These are phyloP conservation scores for Silurus asotus DNA, from an alignment of 2,113 vertebrate genomes.

Conservation along the genomic window DNA sequence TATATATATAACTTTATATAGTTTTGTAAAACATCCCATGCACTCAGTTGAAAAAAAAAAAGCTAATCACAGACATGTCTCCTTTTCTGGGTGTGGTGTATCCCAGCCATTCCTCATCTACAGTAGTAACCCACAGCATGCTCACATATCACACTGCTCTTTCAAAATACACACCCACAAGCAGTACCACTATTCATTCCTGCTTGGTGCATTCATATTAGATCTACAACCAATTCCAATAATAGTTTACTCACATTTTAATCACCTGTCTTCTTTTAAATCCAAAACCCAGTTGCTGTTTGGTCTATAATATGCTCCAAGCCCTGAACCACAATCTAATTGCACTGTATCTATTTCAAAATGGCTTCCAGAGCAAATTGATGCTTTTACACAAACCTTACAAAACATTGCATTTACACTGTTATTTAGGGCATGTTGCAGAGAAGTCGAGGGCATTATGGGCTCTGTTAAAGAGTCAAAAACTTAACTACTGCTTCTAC, in stretches of 20 bases:
- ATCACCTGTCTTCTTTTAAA: background rate
- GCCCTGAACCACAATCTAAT: background rate
- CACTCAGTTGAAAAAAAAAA: slow-evolving; percentile 61
- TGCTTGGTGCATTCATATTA: background rate
- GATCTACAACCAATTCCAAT: background rate
- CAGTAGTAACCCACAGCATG: slow-evolving; percentile 45
- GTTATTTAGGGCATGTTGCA: no score
- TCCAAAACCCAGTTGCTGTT: background rate
- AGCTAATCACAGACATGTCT: slow-evolving; percentile 56
- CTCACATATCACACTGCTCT: background rate
- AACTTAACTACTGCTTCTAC: no score
- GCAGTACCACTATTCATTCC: background rate
- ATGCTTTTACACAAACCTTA: background rate
- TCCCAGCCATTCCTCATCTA: slow-evolving; percentile 34
- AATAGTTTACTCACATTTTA: background rate
- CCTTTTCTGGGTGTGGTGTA: slow-evolving; percentile 65
- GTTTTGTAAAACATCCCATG: background rate
- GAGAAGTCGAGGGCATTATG: no score
- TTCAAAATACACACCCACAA: background rate
- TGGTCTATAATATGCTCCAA: background rate
- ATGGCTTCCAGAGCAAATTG: background rate
- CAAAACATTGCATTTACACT: background rate
- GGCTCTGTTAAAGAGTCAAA: no score
- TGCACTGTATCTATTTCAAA: background rate
- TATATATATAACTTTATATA: background rate